phyloP scores from a whole-genome alignment of 1,140 invertebrate genomes.

The Oreohelix idahoensis region DNA sequence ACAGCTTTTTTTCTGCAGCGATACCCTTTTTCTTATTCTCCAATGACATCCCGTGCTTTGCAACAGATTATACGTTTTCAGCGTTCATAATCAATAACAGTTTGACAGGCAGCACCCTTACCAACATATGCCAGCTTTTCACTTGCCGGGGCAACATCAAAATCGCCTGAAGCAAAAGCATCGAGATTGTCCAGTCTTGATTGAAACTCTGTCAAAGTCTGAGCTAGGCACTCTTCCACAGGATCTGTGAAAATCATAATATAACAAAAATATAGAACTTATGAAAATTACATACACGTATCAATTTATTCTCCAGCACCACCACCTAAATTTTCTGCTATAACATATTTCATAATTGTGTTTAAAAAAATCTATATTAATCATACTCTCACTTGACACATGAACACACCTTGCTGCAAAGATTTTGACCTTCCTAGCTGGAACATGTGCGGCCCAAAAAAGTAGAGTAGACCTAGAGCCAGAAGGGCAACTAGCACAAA shows the following conservation, averaged over 20 bases:
- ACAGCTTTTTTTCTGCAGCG: no score
- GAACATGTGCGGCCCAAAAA: background rate
- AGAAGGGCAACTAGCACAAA: background rate
- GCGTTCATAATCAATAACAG: no score
- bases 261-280: background rate
- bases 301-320: no score
- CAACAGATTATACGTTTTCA: no score
- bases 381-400: background rate
- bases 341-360: no score
- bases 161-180: conserved; percentile 8
- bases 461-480: background rate
- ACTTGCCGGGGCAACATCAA: background rate
- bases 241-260: background rate
- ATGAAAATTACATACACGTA: no score
- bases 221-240: conserved; percentile 31
- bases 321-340: no score
- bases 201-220: conserved; percentile 28
- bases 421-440: background rate
- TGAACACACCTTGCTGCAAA: background rate
- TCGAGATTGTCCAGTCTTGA: background rate
- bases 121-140: conserved; percentile 29
- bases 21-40: no score
- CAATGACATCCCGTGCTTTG: no score
- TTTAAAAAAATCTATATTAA: background rate
- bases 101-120: background rate